phyloP scores from a whole-genome alignment of 2,797 vertebrate species.

The Characodon lateralis region DNA sequence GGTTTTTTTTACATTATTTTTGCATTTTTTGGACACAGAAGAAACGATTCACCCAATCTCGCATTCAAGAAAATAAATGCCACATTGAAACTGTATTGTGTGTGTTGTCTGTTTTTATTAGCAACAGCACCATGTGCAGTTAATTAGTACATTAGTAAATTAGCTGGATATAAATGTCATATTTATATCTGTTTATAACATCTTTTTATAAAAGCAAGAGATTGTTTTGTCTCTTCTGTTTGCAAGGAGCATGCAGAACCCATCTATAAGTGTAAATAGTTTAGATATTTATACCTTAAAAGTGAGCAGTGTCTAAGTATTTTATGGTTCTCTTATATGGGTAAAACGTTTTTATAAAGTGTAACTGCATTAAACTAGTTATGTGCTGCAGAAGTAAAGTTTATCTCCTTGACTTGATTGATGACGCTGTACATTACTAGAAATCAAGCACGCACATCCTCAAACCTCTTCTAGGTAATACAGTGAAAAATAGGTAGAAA shows the following conservation, averaged over 20 bases:
- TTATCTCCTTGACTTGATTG: neutral
- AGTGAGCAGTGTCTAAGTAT: neutral
- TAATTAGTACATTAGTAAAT: neutral
- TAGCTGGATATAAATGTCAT: neutral
- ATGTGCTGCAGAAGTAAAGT: neutral
- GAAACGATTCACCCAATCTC: neutral
- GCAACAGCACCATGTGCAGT: neutral
- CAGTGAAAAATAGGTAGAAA: conserved; percentile 9
- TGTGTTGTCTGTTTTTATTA: neutral
- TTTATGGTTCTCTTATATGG: neutral
- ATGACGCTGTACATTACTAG: conserved; percentile 7
- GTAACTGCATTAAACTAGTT: neutral
- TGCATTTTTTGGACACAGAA: neutral
- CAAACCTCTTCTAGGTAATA: neutral
- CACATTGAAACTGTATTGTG: neutral
- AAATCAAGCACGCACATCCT: conserved; percentile 5
- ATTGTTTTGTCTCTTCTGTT: neutral
- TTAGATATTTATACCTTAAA: neutral
- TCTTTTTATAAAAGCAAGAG: neutral
- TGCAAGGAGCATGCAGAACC: neutral
- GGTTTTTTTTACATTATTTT: neutral
- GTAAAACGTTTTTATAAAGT: neutral
- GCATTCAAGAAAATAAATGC: neutral
- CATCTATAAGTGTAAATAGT: neutral
- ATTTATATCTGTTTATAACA: too few species aligned